A percentile compares a stretch with the other conserved stretches of the same genome.
Conservation (phyloP, 2,888 invertebrate species). For the Drosophila hamatofila region DNA sequence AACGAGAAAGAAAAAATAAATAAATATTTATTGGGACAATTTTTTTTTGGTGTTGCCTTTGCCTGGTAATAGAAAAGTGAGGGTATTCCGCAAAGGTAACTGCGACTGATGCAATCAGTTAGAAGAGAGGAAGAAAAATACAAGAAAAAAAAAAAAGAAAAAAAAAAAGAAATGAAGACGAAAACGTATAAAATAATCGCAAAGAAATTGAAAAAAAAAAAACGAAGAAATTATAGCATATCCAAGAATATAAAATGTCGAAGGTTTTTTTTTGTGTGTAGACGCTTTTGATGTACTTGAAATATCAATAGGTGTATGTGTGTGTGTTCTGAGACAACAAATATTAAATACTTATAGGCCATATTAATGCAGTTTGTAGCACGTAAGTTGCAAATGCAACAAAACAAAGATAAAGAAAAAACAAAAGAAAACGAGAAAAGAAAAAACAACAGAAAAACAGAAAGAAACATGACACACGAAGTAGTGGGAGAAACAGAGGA, state of each 20-base stretch:
- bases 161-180: background rate
- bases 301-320: constrained; percentile 24
- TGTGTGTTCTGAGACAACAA: constrained; percentile 30
- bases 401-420: constrained; percentile 17
- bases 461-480: constrained; percentile 1
- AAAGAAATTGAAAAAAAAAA: constrained; percentile 19
- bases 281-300: constrained; percentile 42
- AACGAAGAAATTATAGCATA: constrained; percentile 41
- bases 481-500: background rate
- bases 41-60: constrained; percentile 18
- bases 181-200: constrained; percentile 11
- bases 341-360: constrained; percentile 64
- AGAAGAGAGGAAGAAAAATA: constrained; percentile 13
- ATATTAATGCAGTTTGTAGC: constrained; percentile 77
- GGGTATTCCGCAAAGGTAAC: constrained; percentile 11
- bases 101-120: constrained; percentile 62
- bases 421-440: background rate
- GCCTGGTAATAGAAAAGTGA: constrained; percentile 3
- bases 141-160: constrained; percentile 2
- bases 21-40: constrained; percentile 3
- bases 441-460: background rate
- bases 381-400: constrained; percentile 56
- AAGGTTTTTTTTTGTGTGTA: constrained; percentile 31
- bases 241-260: constrained; percentile 30
- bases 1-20: background rate